A percentile compares a stretch with the other conserved stretches of the same genome.
Evolutionary conservation across 2,888 invertebrate species (phyloP).

Genomic region (Monopis laevigella): DNA sequence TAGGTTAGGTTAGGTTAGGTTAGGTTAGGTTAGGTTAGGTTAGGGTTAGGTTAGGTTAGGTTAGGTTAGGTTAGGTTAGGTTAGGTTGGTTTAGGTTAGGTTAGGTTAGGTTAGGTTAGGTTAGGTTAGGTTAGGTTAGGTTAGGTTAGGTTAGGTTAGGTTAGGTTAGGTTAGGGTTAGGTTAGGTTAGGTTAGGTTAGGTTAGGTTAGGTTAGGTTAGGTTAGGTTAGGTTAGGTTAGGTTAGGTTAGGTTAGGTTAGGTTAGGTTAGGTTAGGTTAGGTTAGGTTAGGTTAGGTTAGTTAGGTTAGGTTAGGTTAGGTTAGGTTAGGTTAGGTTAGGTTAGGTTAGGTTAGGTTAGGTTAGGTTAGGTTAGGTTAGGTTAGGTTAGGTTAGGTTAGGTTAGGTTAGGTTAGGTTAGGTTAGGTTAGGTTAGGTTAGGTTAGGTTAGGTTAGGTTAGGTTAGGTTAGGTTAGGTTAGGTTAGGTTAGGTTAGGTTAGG

Average conservation of each 20-base stretch:
- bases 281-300: conserved; percentile 14
- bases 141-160: conserved; percentile 11
- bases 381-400: conserved; percentile 13
- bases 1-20: conserved; percentile 18
- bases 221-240: conserved; percentile 14
- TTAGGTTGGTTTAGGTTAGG: conserved; percentile 14
- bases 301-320: conserved; percentile 14
- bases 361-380: conserved; percentile 14
- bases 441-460: conserved; percentile 14
- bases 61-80: conserved; percentile 18
- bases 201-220: conserved; percentile 10
- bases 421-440: conserved; percentile 13
- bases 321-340: conserved; percentile 13
- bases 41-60: conserved; percentile 18
- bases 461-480: conserved; percentile 13
- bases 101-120: conserved; percentile 16
- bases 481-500: conserved; percentile 13
- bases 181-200: conserved; percentile 7
- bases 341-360: conserved; percentile 11
- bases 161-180: conserved; percentile 12
- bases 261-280: conserved; percentile 12
- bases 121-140: conserved; percentile 18
- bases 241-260: conserved; percentile 14
- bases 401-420: conserved; percentile 14
- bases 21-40: conserved; percentile 12